A percentile compares a stretch with the other conserved stretches of the same genome.
phyloP scores from a whole-genome alignment of 2,888 invertebrate species.

The Bellardia pandia region DNA sequence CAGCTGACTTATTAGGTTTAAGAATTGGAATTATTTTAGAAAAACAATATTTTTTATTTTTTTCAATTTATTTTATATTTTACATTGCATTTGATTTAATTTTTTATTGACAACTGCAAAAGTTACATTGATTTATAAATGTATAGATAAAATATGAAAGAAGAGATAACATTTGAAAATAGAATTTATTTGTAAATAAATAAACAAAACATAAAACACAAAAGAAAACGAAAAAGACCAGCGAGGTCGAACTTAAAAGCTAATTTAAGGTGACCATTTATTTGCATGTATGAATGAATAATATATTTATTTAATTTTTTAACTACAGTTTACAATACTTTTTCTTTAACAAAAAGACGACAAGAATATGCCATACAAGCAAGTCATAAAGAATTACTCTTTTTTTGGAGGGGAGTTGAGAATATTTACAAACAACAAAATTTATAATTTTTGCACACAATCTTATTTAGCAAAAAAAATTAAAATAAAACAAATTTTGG shows the following conservation, averaged over 20 bases:
- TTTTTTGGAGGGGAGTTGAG: not conserved
- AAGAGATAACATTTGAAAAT: constrained; percentile 72
- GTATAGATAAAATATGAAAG: constrained; percentile 76
- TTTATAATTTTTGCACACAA: not conserved
- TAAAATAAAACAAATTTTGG: constrained; percentile 45
- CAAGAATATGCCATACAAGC: constrained; percentile 14
- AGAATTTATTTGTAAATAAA: constrained; percentile 51
- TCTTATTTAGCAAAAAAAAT: not conserved
- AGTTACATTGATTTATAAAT: constrained; percentile 75
- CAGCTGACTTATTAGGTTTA: no score
- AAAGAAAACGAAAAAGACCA: constrained; percentile 9
- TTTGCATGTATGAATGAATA: not conserved
- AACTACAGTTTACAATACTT: constrained; percentile 50
- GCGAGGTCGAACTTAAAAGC: not conserved
- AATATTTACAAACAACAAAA: constrained; percentile 26
- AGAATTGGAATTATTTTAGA: no score
- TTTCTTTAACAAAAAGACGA: constrained; percentile 14
- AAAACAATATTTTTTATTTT: not conserved
- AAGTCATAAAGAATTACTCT: not conserved
- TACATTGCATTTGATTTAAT: constrained; percentile 27
- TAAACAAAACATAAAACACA: constrained; percentile 56
- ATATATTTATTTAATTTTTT: constrained; percentile 17
- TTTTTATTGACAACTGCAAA: constrained; percentile 24
- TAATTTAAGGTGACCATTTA: constrained; percentile 21
- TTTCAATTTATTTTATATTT: constrained; percentile 8